Conservation (phyloP, 2,888 invertebrate genomes). For the Tribolium freemani region DNA sequence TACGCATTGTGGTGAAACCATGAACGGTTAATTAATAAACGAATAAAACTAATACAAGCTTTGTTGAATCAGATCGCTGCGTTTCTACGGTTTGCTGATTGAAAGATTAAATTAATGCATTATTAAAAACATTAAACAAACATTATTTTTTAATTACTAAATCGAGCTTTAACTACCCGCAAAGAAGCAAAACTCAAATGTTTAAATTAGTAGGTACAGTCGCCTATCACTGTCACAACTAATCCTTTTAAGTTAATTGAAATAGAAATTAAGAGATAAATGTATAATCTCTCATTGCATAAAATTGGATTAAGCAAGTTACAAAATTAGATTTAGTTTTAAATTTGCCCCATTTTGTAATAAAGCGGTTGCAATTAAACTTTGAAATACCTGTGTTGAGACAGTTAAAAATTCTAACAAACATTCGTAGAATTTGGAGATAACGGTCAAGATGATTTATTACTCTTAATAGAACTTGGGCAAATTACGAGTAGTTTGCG, state of each 20-base stretch:
- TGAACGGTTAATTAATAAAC: conserved; percentile 11
- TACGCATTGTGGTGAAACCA: conserved; percentile 5
- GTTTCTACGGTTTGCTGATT: not conserved
- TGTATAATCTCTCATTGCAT: conserved; percentile 1
- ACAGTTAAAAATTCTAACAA: too few species aligned
- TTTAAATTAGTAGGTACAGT: not conserved
- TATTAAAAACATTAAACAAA: too few species aligned
- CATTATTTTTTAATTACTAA: not conserved
- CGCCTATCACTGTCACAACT: not conserved
- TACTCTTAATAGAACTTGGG: not conserved
- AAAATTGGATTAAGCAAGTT: not conserved
- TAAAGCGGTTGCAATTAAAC: too few species aligned
- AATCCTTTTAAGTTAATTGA: conserved; percentile 26
- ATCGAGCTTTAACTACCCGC: not conserved
- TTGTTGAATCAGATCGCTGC: not conserved
- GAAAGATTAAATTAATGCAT: not conserved
- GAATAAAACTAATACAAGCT: not conserved
- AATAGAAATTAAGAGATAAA: conserved; percentile 14
- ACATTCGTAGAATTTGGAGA: not conserved
- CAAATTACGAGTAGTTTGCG: not conserved
- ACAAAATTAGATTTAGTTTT: not conserved
- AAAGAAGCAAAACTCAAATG: not conserved
- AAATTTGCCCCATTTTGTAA: not conserved
- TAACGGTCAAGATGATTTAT: not conserved
- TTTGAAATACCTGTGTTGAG: too few species aligned